A percentile compares a stretch with the other conserved stretches of the same genome.
phyloP scores from a whole-genome alignment of 2,113 vertebrate species.

The Probosciger aterrimus region DNA sequence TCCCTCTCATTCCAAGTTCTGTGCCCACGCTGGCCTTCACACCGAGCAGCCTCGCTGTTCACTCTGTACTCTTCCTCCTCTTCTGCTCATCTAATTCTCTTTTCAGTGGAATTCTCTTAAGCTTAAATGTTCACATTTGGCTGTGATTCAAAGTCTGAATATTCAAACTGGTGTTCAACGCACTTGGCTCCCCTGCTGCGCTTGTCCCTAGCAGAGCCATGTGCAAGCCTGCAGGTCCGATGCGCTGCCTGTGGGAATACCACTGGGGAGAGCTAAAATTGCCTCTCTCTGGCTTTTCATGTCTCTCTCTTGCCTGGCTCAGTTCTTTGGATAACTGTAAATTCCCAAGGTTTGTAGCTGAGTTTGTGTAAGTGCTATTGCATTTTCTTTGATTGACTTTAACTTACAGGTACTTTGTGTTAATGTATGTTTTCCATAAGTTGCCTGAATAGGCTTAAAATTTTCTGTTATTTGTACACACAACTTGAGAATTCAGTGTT shows the following conservation, averaged over 20 bases:
- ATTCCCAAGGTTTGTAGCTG: not conserved
- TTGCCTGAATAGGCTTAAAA: not conserved
- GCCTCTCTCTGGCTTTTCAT: not conserved
- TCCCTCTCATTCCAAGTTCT: not conserved
- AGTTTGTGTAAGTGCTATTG: rapidly evolving
- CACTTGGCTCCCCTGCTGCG: not conserved
- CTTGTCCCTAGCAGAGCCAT: not conserved
- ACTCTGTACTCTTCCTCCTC: not conserved
- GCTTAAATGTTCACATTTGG: not conserved
- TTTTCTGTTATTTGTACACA: not conserved
- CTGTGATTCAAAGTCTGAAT: not conserved
- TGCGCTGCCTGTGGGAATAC: not conserved
- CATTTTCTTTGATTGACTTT: not conserved
- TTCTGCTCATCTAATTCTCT: not conserved
- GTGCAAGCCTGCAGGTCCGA: not conserved
- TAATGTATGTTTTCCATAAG: not conserved
- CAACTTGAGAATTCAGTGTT: not conserved
- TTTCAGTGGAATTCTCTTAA: not conserved
- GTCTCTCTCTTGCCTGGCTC: not conserved
- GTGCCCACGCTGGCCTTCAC: not conserved
- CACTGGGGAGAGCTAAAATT: not conserved
- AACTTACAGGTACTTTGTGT: not conserved
- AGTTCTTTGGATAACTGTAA: not conserved
- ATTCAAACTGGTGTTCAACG: not conserved
- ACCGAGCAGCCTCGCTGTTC: not conserved